Evolutionary conservation across 2,797 vertebrate species (phyloP).

Genomic region (Micrastur ruficollis): DNA sequence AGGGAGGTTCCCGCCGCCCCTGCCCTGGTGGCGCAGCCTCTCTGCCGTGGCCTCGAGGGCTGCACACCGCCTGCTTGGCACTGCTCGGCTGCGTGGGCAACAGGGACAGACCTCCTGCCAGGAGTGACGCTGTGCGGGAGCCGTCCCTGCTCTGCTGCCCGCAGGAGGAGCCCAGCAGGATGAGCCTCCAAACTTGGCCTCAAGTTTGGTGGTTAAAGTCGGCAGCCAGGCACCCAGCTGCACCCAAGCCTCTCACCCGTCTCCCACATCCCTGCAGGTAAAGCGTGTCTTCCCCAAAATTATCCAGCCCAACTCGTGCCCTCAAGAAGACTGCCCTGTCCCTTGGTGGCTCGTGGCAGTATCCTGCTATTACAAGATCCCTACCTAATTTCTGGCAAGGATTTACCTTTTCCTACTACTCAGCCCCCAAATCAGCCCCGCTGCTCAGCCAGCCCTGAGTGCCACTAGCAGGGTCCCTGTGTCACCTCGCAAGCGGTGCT

Average conservation of each 20-base stretch:
- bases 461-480: too few relatives aligned
- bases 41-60: fast-evolving
- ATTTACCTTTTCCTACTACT: neutral
- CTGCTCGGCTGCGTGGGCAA: fast-evolving
- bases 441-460: neutral
- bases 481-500: neutral
- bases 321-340: neutral
- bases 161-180: neutral
- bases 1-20: neutral
- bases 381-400: neutral
- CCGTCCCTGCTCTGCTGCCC: neutral
- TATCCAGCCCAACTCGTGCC: neutral
- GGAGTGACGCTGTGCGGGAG: fast-evolving
- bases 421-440: neutral
- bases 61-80: neutral
- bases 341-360: neutral
- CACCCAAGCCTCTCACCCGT: neutral
- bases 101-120: neutral
- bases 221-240: neutral
- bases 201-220: neutral
- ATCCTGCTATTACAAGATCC: neutral
- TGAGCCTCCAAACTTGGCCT: neutral
- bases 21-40: neutral
- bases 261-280: fast-evolving
- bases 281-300: neutral